Percentiles rank a stretch among this genome's conserved stretches.
Conservation (phyloP, 2,888 invertebrate genomes). For the Eurytoma californica region DNA sequence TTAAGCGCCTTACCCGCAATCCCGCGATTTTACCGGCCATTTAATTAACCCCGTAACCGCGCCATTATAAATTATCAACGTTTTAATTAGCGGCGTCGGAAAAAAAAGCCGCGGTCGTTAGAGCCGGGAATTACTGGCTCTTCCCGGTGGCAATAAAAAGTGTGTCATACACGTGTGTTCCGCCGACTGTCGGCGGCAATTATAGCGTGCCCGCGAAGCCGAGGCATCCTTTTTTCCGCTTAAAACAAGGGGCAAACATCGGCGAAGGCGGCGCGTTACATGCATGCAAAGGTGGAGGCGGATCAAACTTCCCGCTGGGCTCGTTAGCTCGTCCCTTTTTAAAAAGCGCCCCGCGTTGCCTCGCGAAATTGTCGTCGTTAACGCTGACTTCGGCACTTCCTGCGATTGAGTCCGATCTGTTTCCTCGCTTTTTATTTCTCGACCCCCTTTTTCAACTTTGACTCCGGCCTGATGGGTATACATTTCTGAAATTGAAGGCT, state of each 20-base stretch:
- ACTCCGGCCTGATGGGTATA: no score
- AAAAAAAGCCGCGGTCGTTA: neutral
- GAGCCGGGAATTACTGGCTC: neutral
- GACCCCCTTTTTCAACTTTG: no score
- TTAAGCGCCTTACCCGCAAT: neutral
- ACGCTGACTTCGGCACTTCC: no score
- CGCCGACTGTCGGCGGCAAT: constrained; percentile 1
- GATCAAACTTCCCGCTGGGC: no score
- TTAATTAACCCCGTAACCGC: neutral
- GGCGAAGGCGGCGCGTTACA: neutral
- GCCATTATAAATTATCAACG: neutral
- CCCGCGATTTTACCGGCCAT: neutral
- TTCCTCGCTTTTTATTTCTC: no score
- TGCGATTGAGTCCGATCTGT: no score
- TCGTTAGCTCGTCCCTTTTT: no score
- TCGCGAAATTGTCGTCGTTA: no score
- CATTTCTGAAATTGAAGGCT: no score
- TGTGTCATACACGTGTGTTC: constrained; percentile 20
- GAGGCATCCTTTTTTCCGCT: neutral
- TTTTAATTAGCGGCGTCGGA: constrained; percentile 13
- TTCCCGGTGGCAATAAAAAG: constrained; percentile 11
- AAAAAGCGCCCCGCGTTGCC: no score
- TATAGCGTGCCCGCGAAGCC: neutral
- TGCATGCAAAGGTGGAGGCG: neutral
- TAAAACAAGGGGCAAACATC: neutral